phyloP scores from a whole-genome alignment of 2,888 invertebrate genomes.

The Hoplodrina ambigua region DNA sequence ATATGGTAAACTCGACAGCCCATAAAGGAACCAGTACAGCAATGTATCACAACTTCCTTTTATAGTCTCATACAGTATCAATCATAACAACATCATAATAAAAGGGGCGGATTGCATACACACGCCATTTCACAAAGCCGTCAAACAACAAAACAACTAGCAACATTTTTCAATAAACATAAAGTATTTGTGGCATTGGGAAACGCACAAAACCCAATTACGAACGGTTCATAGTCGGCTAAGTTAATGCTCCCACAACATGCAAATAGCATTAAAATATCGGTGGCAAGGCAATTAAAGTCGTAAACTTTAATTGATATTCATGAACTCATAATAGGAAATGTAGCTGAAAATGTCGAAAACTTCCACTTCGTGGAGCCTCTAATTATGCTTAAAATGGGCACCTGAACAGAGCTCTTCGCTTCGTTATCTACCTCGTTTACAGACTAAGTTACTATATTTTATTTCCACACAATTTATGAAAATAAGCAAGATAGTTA shows the following conservation, averaged over 20 bases:
- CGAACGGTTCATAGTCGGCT: slow-evolving; percentile 72
- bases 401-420: slow-evolving; percentile 61
- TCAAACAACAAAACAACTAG: slow-evolving; percentile 25
- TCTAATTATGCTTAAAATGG: slow-evolving; percentile 72
- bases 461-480: slow-evolving; percentile 56
- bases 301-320: slow-evolving; percentile 86
- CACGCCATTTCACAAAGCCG: slow-evolving; percentile 24
- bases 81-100: slow-evolving; percentile 28
- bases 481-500: slow-evolving; percentile 47
- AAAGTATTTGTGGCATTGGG: slow-evolving; percentile 67
- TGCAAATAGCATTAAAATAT: slow-evolving; percentile 85
- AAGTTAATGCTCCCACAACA: slow-evolving; percentile 79
- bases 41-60: neutral
- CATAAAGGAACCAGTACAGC: slow-evolving; percentile 1
- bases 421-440: slow-evolving; percentile 53
- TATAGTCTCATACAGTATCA: slow-evolving; percentile 9
- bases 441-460: slow-evolving; percentile 35
- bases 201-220: slow-evolving; percentile 79
- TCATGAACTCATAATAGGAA: slow-evolving; percentile 80
- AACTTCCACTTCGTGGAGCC: slow-evolving; percentile 69
- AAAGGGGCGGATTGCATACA: slow-evolving; percentile 3
- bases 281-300: slow-evolving; percentile 79
- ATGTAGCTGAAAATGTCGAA: slow-evolving; percentile 70
- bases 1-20: neutral
- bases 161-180: slow-evolving; percentile 54